Evolutionary conservation across 2,888 invertebrate species (phyloP).

Genomic region (Eutolmus rufibarbis): DNA sequence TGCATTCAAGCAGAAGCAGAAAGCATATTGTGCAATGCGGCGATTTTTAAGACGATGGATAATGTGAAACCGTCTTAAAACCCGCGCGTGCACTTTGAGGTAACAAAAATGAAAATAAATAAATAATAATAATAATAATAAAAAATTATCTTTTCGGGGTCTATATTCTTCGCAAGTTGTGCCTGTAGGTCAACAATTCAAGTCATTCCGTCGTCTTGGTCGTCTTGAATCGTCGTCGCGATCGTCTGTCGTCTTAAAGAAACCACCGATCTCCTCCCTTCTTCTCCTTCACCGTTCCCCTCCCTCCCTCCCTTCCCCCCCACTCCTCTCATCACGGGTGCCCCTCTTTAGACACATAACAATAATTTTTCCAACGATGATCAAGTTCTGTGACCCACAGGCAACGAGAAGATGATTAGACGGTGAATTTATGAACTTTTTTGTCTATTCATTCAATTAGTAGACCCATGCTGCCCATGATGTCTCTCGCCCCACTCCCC

Average conservation of each 20-base stretch:
- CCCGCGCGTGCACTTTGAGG: neutral
- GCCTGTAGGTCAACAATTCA: slow-evolving; percentile 6
- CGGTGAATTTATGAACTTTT: slow-evolving; percentile 44
- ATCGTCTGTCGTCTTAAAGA: neutral
- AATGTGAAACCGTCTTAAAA: neutral
- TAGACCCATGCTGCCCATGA: neutral
- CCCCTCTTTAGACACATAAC: neutral
- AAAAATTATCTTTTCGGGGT: neutral
- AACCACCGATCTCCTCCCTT: neutral
- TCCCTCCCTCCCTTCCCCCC: neutral
- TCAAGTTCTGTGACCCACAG: slow-evolving; percentile 14
- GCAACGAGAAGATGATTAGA: slow-evolving; percentile 41
- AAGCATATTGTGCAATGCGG: neutral
- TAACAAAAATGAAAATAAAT: neutral
- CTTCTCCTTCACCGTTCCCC: neutral
- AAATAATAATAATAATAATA: neutral
- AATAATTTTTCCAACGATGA: slow-evolving; percentile 14
- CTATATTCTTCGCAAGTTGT: neutral
- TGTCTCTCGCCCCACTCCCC: neutral
- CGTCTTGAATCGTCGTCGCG: neutral
- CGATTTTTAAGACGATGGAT: neutral
- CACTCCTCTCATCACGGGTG: no score
- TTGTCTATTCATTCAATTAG: slow-evolving; percentile 45
- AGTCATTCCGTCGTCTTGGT: neutral
- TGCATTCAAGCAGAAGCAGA: no score